Evolutionary conservation across 2,113 vertebrate species (phyloP).

Genomic region (Pomatorhinus ruficollis): DNA sequence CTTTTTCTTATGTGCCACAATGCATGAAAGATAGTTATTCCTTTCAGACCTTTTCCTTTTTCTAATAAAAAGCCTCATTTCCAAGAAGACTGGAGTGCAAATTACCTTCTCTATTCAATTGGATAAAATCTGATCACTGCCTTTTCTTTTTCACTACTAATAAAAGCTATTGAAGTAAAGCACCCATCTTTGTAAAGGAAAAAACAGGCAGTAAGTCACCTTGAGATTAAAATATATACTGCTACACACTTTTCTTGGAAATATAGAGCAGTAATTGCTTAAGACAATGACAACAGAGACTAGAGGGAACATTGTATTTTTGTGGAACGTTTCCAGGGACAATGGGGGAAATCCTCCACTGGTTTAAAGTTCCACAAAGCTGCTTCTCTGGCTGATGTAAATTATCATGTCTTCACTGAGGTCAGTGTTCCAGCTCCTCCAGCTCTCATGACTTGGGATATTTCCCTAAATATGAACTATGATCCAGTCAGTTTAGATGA

Average conservation of each 20-base stretch:
- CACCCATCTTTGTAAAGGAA: not conserved
- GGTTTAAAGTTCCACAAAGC: not conserved
- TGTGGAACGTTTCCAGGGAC: not conserved
- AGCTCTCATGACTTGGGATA: not conserved
- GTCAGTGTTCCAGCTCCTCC: not conserved
- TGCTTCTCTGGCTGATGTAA: not conserved
- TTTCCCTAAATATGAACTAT: not conserved
- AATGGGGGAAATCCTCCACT: not conserved
- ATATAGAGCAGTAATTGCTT: not conserved
- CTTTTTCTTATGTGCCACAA: not conserved
- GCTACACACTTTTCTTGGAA: not conserved
- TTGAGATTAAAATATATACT: slow-evolving; percentile 46
- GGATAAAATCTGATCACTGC: not conserved
- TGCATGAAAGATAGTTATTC: slow-evolving; percentile 5
- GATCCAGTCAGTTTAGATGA: not conserved
- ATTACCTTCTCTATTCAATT: slow-evolving; percentile 41
- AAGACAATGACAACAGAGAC: not conserved
- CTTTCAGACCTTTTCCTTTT: slow-evolving; percentile 28
- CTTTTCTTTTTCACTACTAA: not conserved
- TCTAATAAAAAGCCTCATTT: slow-evolving; percentile 41
- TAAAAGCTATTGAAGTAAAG: slow-evolving; percentile 49
- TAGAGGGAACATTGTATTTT: not conserved
- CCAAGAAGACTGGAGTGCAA: slow-evolving; percentile 19
- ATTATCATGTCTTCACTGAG: not conserved
- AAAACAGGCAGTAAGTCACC: slow-evolving; percentile 51